phyloP scores from a whole-genome alignment of 1,140 invertebrate species.

The Diprion similis region DNA sequence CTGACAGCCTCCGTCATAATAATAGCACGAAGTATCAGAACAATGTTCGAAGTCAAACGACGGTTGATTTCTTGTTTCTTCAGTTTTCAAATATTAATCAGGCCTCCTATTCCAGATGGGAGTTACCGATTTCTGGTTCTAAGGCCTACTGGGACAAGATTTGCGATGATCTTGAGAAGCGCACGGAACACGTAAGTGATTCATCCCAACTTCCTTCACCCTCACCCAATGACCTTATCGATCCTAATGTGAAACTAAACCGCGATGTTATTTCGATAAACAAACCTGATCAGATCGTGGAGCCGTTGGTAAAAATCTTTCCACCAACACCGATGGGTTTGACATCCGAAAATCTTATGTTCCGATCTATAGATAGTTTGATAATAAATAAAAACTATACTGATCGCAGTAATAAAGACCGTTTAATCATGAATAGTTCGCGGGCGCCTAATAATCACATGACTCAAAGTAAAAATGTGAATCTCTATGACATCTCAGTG shows the following conservation, averaged over 20 bases:
- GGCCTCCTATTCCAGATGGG: conserved; percentile 36
- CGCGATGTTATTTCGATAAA: not conserved
- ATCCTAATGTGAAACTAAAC: conserved; percentile 9
- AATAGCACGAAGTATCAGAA: too few species aligned
- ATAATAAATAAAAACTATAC: not conserved
- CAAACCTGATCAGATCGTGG: not conserved
- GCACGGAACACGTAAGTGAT: conserved; percentile 1
- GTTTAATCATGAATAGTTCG: too few species aligned
- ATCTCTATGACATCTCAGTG: not conserved
- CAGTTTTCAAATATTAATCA: too few species aligned
- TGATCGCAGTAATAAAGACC: too few species aligned
- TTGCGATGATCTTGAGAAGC: conserved; percentile 33
- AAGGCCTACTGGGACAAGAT: conserved; percentile 39
- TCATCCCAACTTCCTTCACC: not conserved
- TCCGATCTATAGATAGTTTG: not conserved
- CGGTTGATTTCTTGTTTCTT: too few species aligned
- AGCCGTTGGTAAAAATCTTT: conserved; percentile 18
- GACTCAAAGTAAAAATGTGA: not conserved
- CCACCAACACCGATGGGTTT: conserved; percentile 12
- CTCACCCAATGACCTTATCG: not conserved
- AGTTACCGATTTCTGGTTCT: conserved; percentile 30
- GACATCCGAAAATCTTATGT: not conserved
- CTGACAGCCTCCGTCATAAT: too few species aligned
- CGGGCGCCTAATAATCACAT: not conserved
- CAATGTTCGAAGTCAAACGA: too few species aligned